Conservation (phyloP, 2,797 vertebrate species). For the Alcedo atthis region DNA sequence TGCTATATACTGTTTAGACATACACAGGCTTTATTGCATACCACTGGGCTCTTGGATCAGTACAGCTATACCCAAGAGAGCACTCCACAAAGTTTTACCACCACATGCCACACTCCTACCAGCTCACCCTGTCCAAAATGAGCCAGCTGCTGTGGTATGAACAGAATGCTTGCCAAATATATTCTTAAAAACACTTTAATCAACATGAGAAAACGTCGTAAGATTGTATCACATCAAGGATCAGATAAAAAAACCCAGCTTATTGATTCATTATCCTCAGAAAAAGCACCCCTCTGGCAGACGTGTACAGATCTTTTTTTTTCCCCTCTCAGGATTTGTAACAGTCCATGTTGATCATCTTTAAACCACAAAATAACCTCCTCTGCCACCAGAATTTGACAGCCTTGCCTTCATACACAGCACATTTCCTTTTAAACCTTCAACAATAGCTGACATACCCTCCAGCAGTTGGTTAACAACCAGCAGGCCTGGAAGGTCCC, state of each 20-base stretch:
- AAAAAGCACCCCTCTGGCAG: neutral
- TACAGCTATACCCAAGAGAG: constrained; percentile 26
- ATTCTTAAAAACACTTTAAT: neutral
- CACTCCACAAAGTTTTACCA: neutral
- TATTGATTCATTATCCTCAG: neutral
- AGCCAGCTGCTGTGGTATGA: neutral
- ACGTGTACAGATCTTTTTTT: neutral
- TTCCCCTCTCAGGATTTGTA: neutral
- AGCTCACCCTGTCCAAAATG: neutral
- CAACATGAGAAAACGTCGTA: neutral
- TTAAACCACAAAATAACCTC: neutral
- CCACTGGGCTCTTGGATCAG: neutral
- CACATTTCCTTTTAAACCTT: neutral
- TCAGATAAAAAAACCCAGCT: neutral
- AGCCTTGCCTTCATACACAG: neutral
- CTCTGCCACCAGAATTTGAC: neutral
- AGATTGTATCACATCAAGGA: neutral
- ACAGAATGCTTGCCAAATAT: neutral
- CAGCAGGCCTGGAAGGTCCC: neutral
- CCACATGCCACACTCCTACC: neutral
- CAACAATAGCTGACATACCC: neutral
- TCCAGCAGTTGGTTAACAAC: neutral
- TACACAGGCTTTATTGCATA: neutral
- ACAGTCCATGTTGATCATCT: neutral
- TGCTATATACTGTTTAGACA: constrained; percentile 9